Evolutionary conservation across 2,113 vertebrate genomes (phyloP), one percentile per base, ranked within the genome.

Genomic region (Tragulus kanchil): DNA sequence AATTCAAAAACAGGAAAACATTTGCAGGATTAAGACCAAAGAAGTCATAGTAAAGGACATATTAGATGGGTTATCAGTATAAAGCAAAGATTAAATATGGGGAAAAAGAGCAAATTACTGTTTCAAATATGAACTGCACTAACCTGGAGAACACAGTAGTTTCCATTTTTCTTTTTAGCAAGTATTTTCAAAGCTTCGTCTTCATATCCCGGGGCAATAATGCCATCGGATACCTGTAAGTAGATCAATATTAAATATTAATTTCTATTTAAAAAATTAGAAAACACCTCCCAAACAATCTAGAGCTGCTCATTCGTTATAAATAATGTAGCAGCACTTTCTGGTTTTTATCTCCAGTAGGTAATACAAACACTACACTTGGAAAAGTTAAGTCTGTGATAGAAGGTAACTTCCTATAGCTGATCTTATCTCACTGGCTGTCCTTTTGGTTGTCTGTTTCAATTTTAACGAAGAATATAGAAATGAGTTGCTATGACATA

Each of bases 121-220:
- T 13, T 36, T 8, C 19, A 81, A 73, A 56, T 12, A 65, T 9
- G 21, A 77, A 81, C 3, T 64, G 13, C 21, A 97, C 97, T 85
- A 85, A 99, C 99, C 99, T 99, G 99, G 36, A 99, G 99, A 50
- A 99, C 98, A 95, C 99, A 99, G 98, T 99, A 99, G 96, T 97
- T 99, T 17, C 99, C 99, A 61, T 99, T 99, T 98, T 99, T 99
- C 99, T 36, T 99, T 96, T 99, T 99, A 81, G 99, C 99, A 59
- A 99, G 99, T 95, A 99, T 99, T 98, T 99, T 99, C 78, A 99
- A 99, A 14, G 99, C 99, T 98, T 99, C 99, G 50, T 99, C 99
- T 5, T 99, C 99, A 82, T 99, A 99, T 28, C 99, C 99, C 13
- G 99, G 99, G 89, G 99, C 99, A 94, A 99, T 98, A 93, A 99